These are phyloP conservation scores for Morpho achilles DNA, from an alignment of 2,888 invertebrate species.

Conservation along the genomic window DNA sequence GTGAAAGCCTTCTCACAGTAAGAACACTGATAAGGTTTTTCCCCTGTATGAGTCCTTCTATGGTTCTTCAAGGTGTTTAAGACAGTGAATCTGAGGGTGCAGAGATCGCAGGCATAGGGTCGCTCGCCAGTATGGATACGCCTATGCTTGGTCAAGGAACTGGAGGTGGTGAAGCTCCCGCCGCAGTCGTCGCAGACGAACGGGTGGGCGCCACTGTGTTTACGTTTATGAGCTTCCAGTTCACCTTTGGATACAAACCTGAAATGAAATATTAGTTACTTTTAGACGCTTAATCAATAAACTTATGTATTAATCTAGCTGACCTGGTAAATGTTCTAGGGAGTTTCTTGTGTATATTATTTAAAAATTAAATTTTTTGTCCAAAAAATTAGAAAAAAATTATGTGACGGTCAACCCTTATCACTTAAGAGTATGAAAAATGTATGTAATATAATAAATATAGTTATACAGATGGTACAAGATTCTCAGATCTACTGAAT, in stretches of 20 bases:
- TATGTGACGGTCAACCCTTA: too few species aligned
- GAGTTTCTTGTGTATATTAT: too few species aligned
- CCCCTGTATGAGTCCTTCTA: constrained; percentile 79
- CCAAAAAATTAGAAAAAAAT: too few species aligned
- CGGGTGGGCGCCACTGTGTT: constrained; percentile 81
- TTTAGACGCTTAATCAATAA: not conserved
- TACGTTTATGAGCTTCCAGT: constrained; percentile 74
- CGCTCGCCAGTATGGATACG: constrained; percentile 80
- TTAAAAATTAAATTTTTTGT: too few species aligned
- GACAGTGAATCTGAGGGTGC: constrained; percentile 77
- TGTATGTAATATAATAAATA: too few species aligned
- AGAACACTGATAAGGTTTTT: constrained; percentile 76
- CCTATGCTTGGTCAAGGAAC: constrained; percentile 77
- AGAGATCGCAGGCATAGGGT: constrained; percentile 79
- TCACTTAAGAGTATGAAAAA: too few species aligned
- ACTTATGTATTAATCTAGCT: not conserved
- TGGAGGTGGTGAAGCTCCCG: constrained; percentile 78
- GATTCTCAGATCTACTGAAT: too few species aligned
- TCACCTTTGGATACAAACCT: constrained; percentile 76
- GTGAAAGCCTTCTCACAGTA: constrained; percentile 79
- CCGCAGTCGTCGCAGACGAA: constrained; percentile 78
- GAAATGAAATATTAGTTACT: constrained; percentile 13
- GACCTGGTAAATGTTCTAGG: too few species aligned
- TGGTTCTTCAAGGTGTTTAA: constrained; percentile 79
- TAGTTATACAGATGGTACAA: too few species aligned